phyloP scores from a whole-genome alignment of 2,888 invertebrate species.

The Caenorhabditis zanzibari region DNA sequence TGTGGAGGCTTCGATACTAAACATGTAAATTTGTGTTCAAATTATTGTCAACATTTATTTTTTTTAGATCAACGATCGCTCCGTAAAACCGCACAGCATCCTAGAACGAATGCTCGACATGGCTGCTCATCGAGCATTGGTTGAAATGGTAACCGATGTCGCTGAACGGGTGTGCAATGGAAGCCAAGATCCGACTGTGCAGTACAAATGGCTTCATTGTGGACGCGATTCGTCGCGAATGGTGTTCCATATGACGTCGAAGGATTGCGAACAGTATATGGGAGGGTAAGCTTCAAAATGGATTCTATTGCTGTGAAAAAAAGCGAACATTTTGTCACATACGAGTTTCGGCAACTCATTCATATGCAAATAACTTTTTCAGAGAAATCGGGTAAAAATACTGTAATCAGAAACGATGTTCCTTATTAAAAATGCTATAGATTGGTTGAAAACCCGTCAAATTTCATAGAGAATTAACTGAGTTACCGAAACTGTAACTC shows the following conservation, averaged over 20 bases:
- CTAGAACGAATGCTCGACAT: conserved; percentile 72
- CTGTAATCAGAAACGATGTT: no score
- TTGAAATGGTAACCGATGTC: conserved; percentile 67
- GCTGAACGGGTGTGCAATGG: conserved; percentile 57
- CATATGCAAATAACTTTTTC: no score
- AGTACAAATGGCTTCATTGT: conserved; percentile 45
- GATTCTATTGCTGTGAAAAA: no score
- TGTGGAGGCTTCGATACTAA: conserved; percentile 70
- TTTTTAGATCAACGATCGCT: conserved; percentile 73
- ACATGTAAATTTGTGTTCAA: conserved; percentile 63
- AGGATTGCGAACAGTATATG: conserved; percentile 73
- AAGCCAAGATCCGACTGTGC: conserved; percentile 67
- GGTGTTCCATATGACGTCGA: conserved; percentile 66
- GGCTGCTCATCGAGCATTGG: conserved; percentile 76
- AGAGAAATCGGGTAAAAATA: no score
- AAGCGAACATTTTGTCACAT: no score
- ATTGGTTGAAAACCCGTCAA: no score
- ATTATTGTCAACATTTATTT: no score
- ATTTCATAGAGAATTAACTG: no score
- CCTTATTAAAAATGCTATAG: no score
- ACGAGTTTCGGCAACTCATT: no score
- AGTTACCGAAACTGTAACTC: no score
- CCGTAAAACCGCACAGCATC: conserved; percentile 57
- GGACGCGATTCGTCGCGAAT: conserved; percentile 58
- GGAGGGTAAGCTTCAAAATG: conserved; percentile 67